Evolutionary conservation across 2,113 vertebrate species (phyloP).

Genomic region (Dicaeum eximium): DNA sequence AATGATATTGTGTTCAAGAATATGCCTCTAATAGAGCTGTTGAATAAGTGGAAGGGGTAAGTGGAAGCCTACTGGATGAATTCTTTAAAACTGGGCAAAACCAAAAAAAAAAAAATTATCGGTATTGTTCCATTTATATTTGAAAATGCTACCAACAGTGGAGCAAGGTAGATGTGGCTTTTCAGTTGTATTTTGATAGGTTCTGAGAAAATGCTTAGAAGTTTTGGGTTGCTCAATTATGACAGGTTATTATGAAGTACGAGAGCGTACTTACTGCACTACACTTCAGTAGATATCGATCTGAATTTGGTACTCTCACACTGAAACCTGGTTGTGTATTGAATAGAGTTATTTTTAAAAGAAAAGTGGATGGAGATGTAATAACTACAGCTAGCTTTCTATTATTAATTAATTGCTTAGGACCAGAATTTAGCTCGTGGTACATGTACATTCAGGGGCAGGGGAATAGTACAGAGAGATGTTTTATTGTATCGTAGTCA

Average conservation of each 20-base stretch:
- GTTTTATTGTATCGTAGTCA: not conserved
- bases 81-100: not conserved
- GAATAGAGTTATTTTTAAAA: not conserved
- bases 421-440: not conserved
- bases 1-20: not conserved
- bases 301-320: not conserved
- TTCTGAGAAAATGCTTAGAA: not conserved
- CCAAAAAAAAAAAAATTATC: not conserved
- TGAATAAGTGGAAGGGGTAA: not conserved
- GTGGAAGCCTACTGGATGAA: not conserved
- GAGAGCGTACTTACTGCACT: accelerated
- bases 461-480: not conserved
- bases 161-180: not conserved
- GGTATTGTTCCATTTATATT: not conserved
- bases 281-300: not conserved
- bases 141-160: not conserved
- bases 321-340: not conserved
- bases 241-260: not conserved
- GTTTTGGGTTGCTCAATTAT: not conserved
- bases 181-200: not conserved
- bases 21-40: not conserved
- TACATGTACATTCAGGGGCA: not conserved
- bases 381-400: not conserved
- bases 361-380: not conserved
- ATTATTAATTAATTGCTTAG: constrained; percentile 17